Evolutionary conservation across 2,888 invertebrate species (phyloP).

Genomic region (Euplexia lucipara): DNA sequence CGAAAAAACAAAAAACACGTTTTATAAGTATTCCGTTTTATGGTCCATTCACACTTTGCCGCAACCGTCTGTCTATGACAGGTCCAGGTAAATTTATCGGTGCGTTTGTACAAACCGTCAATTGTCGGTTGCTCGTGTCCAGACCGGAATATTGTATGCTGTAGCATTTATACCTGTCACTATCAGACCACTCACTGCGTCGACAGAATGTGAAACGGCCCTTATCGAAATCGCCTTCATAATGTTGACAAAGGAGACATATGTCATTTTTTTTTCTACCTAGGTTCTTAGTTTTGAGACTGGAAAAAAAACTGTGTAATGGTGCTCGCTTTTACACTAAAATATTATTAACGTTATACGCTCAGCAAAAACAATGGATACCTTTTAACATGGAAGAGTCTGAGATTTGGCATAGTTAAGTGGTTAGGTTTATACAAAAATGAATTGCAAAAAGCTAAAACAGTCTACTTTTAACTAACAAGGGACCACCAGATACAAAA

Average conservation of each 20-base stretch:
- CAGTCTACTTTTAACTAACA: too few relatives aligned
- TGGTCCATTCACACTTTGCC: slow-evolving; percentile 37
- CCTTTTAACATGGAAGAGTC: too few relatives aligned
- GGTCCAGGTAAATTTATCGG: slow-evolving; percentile 55
- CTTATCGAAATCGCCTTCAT: slow-evolving; percentile 27
- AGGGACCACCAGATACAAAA: too few relatives aligned
- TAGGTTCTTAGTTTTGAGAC: background rate
- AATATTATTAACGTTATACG: too few relatives aligned
- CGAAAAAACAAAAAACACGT: background rate
- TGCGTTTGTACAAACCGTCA: slow-evolving; percentile 47
- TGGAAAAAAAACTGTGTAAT: background rate
- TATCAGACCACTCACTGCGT: slow-evolving; percentile 34
- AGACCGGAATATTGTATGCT: slow-evolving; percentile 33
- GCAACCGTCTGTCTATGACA: slow-evolving; percentile 42
- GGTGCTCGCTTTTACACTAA: too few relatives aligned
- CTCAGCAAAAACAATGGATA: too few relatives aligned
- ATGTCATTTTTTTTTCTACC: slow-evolving; percentile 11
- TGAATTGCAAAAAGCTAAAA: too few relatives aligned
- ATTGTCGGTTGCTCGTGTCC: slow-evolving; percentile 37
- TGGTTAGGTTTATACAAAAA: too few relatives aligned
- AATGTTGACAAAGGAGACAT: slow-evolving; percentile 5
- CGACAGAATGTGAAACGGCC: slow-evolving; percentile 39
- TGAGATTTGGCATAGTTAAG: too few relatives aligned
- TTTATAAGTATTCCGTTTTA: slow-evolving; percentile 17
- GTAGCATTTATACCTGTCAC: slow-evolving; percentile 57